Evolutionary conservation across 2,113 vertebrate species (phyloP), one percentile per base, ranked within the genome.

Genomic region (Balaeniceps rex): DNA sequence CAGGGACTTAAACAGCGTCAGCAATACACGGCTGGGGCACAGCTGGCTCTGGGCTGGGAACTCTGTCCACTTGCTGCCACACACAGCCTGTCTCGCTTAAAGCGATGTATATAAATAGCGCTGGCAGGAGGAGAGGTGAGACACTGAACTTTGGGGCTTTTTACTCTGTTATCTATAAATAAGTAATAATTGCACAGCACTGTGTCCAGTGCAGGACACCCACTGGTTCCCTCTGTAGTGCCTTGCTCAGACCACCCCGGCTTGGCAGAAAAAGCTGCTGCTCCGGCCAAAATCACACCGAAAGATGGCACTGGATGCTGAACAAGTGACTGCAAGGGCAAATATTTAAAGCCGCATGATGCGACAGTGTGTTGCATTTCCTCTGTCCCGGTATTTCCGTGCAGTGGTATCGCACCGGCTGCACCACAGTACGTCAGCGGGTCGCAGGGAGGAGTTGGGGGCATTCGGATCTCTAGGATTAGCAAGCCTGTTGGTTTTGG

Each of bases 341-440:
- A 75, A 21, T 74, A 18, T 26, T 57, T 54, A 24, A 70, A 78
- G 38, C n/a, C 87, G 40, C 0, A 0, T 21, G 55, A 64, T 52
- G 68, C 1, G 4, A 16, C 28, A 25, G 46, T 0, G 0, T 64
- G 38, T 52, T 87, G 61, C 1, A 0, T 69, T 80, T 74, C 51
- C 22, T 88, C 42, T 68, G 23, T 33, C 52, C 34, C 5, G 8
- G 11, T 47, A 21, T 55, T 91, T 40, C 57, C 1, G 1, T 17
- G 49, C 5, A 1, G 18, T 21, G 15, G 9, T 23, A 51, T 52
- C 33, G 31, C 28, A 19, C 23, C 2, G 61, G 44, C 71, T 63
- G 31, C 38, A 63, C 33, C 4, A 5, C 19, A 18, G 28, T 12
- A 12, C 0, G 1, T 54, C 44, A 29, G 28, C 1, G 4, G 52